phyloP scores from a whole-genome alignment of 2,888 invertebrate genomes.

The Apotomis betuletana region DNA sequence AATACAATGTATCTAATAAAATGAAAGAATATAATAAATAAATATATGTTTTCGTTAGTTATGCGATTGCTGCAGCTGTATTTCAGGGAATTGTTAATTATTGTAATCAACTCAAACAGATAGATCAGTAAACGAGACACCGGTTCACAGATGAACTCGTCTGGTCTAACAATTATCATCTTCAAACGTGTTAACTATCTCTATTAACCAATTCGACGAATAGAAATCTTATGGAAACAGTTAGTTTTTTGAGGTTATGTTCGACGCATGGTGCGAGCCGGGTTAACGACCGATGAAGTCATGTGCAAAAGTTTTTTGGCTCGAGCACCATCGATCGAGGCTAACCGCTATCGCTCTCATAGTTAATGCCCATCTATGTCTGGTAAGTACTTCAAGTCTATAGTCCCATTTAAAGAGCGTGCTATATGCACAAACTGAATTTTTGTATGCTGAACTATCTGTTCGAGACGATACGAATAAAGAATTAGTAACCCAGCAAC shows the following conservation, averaged over 20 bases:
- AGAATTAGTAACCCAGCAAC: no score
- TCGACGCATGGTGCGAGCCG: constrained; percentile 15
- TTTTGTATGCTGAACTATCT: no score
- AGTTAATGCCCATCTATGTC: constrained; percentile 15
- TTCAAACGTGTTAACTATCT: constrained; percentile 30
- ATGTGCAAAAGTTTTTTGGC: constrained; percentile 44
- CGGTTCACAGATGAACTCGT: constrained; percentile 26
- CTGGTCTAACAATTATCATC: constrained; percentile 32
- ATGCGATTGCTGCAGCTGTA: not conserved
- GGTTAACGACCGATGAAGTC: constrained; percentile 42
- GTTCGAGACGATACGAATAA: no score
- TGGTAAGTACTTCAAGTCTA: not conserved
- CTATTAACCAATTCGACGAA: constrained; percentile 29
- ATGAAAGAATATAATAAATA: no score
- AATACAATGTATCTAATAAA: no score
- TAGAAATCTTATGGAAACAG: constrained; percentile 34
- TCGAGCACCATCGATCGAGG: constrained; percentile 36
- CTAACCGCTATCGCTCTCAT: constrained; percentile 36
- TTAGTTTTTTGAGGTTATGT: constrained; percentile 32
- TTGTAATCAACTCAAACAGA: constrained; percentile 12
- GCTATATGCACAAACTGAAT: no score
- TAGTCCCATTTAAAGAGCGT: not conserved
- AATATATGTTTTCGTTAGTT: not conserved
- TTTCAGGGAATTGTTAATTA: constrained; percentile 1
- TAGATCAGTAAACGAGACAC: constrained; percentile 10